Evolutionary conservation across 2,888 invertebrate genomes (phyloP), one percentile per base, ranked within the genome.

Genomic region (Nemoura dubitans): DNA sequence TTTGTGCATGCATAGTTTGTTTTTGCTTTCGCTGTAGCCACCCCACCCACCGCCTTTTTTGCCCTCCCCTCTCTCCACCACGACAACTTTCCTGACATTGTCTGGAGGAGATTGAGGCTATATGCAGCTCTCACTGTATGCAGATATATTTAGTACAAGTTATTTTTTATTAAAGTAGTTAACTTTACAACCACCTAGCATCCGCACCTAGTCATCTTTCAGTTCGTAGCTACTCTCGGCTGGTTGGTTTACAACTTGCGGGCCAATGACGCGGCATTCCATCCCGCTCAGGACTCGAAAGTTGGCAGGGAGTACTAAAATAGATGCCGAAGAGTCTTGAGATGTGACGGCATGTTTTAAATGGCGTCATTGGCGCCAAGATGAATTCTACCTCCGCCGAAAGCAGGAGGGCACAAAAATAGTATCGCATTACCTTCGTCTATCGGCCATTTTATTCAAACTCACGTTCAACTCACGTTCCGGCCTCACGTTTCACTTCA

Each of bases 61-160:
- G 87, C 88, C 87, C 86, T 87, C 88, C 88, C 88, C 88, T 87
- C 87, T 89, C 88, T 87, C 87, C 77, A 87, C 88, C 88, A 89
- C 86, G 86, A 87, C 87, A 88, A 89, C 89, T 89, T 89, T 89
- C 89, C 89, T 88, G 88, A 89, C 89, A 88, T 88, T 88, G 89
- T 88, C 88, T 88, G 89, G 89, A 89, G 89, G 88, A 88, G 89
- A 87, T 85, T 83, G 86, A 76, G 83, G 80, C 76, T 43, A 42
- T 43, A 42, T 36, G 83, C 83, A 83, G 30, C 42, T 83, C 29
- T n/a, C 83, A 83, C 83, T 36, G 26, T 83, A 78, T 26, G 26
- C 78, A 78, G 26, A 26, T 27, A 78, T 10, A 78, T 28, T 76
- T 78, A 27, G 7, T 78, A 78, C 28, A 10, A 7, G 1, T 25